Base-by-base conservation (phyloP, 53 echinoderm and acorn worm species). In the Antedon mediterranea region DNA sequence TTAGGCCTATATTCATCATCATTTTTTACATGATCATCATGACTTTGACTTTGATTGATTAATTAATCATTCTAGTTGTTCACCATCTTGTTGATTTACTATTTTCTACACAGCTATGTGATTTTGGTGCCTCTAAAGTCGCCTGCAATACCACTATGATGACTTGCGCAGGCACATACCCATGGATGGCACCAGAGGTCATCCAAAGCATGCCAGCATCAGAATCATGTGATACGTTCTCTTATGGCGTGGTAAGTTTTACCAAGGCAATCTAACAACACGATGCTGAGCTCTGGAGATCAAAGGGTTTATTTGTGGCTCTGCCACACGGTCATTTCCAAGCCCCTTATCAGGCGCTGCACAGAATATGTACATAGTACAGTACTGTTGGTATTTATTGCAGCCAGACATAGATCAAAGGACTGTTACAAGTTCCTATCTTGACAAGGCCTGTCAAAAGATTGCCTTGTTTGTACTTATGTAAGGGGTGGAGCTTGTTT, bases 141-240 rank as follows among this genome's bases (percentile, higher is more conserved):
- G 80, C 80, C 32, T 82, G 84, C 74, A 87, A 84, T 76, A 87
- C 88, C 0, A 77, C 84, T 41, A 34, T 79, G 74, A 87, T 87
- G 88, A 79, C 88, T 26, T 76, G 82, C 77, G 88, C 88, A 0
- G 88, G 88, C 0, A 87, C 88, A 11, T 87, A 84, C 29, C 84
- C 88, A 6, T 87, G 88, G 88, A 87, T 87, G 88, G 88, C 88
- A 23, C 88, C 88, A 0, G 88, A 87, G 73, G 88, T 87, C 74
- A 87, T 87, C 72, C 71, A 80, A 15, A 80, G 84, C 0, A 43
- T 75, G 14, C 80, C 88, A 13, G 78, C 79, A 23, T 84, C 84
- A 14, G 88, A 87, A 34, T 80, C 84, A 20, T 74, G 80, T 27
- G 88, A 87, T 79, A 84, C 88, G 0, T 87, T 87, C 81, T 87